Evolutionary conservation across 2,888 invertebrate genomes (phyloP), one percentile per base, ranked within the genome.

Genomic region (Gortyna flavago): DNA sequence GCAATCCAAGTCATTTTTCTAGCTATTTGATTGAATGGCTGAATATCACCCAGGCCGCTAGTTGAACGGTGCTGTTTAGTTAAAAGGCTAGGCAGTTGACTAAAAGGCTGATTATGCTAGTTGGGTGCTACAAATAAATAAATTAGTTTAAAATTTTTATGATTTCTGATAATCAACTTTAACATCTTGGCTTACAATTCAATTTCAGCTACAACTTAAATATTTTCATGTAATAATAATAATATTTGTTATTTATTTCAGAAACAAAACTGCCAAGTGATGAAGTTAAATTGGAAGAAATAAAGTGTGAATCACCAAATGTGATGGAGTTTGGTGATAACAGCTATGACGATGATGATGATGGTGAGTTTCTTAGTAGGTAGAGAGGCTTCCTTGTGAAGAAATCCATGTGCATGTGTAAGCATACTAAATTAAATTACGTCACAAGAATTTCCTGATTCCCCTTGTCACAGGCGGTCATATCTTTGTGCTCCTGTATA

Each of bases 271-370:
- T 35, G 0, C 9, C 21, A 35, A 71, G 48, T 3, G 57, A 59
- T 68, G 69, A 80, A 6, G 25, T 87, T 0, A 87, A 87, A 74
- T 4, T 85, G 0, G 86, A 87, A 8, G n/a, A 75, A 0, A 86
- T 92, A 13, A 90, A 91, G 41, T 64, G 71, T 8, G 91, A 91
- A 59, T 67, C 82, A 61, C 69, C 79, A 8, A 16, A 64, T 8
- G 72, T 72, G 11, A 68, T 78, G 59, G 83, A 86, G 0, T 77
- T 72, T 41, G 80, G 79, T 75, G 87, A 88, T 29, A 90, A 85
- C 6, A 71, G 73, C 64, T 79, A 85, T 54, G 77, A 80, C 41
- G 90, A 85, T 25, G 90, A 90, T 66, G 83, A 59, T 1, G 35
- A 25, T 35, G 35, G 35, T 35, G 4, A 62, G 62, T 2, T 44